Evolutionary conservation across 2,888 invertebrate species (phyloP).

Genomic region (Agonum fuliginosum): DNA sequence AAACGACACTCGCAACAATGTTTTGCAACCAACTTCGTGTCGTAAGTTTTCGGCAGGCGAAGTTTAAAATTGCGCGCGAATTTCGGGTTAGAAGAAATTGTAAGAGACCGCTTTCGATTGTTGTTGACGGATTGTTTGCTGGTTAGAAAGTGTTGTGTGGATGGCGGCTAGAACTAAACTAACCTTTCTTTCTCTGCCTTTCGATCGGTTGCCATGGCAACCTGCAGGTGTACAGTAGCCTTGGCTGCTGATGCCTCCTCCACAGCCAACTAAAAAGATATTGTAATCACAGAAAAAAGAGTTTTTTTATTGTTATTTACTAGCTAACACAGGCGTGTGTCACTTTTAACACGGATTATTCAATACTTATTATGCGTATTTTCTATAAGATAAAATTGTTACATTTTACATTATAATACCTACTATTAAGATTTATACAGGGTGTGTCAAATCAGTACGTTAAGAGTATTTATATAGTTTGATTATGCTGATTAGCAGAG

Average conservation of each 20-base stretch:
- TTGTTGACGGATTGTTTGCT: constrained; percentile 18
- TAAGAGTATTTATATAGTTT: too few relatives aligned
- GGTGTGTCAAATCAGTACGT: too few relatives aligned
- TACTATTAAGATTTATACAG: too few relatives aligned
- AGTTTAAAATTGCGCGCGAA: constrained; percentile 44
- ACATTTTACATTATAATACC: too few relatives aligned
- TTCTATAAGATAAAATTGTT: too few relatives aligned
- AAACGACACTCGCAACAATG: constrained; percentile 20
- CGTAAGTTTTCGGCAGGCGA: constrained; percentile 47
- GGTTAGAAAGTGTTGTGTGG: constrained; percentile 58
- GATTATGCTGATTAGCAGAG: too few relatives aligned
- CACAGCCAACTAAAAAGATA: background rate
- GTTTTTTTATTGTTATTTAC: too few relatives aligned
- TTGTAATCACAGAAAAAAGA: background rate
- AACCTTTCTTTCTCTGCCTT: constrained; percentile 59
- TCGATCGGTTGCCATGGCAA: constrained; percentile 57
- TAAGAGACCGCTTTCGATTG: constrained; percentile 49
- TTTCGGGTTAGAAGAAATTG: constrained; percentile 9
- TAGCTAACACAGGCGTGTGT: too few relatives aligned
- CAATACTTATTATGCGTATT: too few relatives aligned
- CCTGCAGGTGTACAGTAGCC: constrained; percentile 54
- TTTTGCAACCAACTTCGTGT: constrained; percentile 16
- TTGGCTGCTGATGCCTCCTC: constrained; percentile 31
- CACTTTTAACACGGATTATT: too few relatives aligned
- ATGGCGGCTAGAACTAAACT: constrained; percentile 32